Evolutionary conservation across 2,113 vertebrate genomes (phyloP), one percentile per base, ranked within the genome.

Genomic region (Percopsis transmontana): DNA sequence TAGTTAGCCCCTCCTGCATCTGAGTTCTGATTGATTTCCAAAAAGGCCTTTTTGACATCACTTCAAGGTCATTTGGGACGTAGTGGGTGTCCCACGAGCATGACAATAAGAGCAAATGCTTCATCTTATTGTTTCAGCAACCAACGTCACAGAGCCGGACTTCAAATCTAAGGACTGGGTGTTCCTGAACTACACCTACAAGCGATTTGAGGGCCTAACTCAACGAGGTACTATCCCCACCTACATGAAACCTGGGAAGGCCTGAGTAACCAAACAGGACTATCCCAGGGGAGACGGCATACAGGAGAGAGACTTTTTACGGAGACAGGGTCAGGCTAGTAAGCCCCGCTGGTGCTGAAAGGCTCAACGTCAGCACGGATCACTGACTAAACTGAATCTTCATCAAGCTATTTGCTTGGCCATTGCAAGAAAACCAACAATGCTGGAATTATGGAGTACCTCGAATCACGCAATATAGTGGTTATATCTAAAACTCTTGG

Each of bases 161-260:
- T 99, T 97, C 88, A 99, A 99, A 83, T 98, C 96, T 60, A 99
- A 99, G 94, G 97, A 99, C 92, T 99, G 97, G 96, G 97, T 99
- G 73, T 99, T 99, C 85, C 95, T 99, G 81, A 99, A 99, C 90
- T 99, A 99, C 53, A 99, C 97, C n/a, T 99, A 99, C 91, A 99
- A 99, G 80, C 94, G 97, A 66, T 99, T 99, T 45, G 97, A 99
- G 87, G 97, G 97, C 51, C 88, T 99, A 62, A 99, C 97, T 0
- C 97, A 99, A 81, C 93, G 96, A 42, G 97, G 97, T 80, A 95
- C 96, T 12, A 98, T 99, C 83, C 97, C 97, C 42, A 95, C 92
- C 27, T 98, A 98, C 91, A 97, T 96, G 95, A 97, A 98, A 90
- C 91, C 92, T 0, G 95, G 96, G 71, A 97, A 98, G 74, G 90